These are phyloP conservation scores for Patagioenas fasciata DNA, from an alignment of 2,113 vertebrate species.

Conservation along the genomic window DNA sequence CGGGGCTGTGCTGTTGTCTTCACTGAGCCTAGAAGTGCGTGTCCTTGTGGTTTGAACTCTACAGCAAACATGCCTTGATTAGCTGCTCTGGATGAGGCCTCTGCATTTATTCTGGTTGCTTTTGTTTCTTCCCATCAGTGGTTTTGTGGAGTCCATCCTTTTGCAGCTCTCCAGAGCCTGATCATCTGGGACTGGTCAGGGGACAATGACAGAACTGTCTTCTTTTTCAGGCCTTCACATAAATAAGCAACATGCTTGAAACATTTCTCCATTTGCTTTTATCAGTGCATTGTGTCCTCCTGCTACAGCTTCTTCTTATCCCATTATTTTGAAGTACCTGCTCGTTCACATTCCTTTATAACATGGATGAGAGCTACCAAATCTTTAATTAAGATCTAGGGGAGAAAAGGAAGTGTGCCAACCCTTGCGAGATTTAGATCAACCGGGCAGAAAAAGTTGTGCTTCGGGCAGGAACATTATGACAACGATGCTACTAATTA, in stretches of 20 bases:
- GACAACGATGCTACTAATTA: neutral
- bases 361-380: neutral
- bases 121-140: slow-evolving; percentile 63
- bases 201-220: slow-evolving; percentile 83
- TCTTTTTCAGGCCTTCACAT: slow-evolving; percentile 72
- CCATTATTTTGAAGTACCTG: neutral
- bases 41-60: neutral
- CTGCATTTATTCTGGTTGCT: slow-evolving; percentile 60
- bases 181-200: slow-evolving; percentile 77
- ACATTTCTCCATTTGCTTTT: slow-evolving; percentile 3
- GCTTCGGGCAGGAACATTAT: neutral
- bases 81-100: slow-evolving; percentile 38
- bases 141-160: slow-evolving; percentile 61
- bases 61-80: slow-evolving; percentile 33
- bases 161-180: slow-evolving; percentile 50
- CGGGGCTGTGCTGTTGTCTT: neutral
- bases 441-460: neutral
- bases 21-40: neutral
- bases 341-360: neutral
- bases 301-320: slow-evolving; percentile 20
- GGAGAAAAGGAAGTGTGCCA: neutral
- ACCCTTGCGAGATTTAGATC: neutral
- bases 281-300: slow-evolving; percentile 45
- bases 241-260: slow-evolving; percentile 58
- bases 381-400: neutral